Percentiles rank a stretch among this genome's conserved stretches.
Evolutionary conservation across 1,140 invertebrate species (phyloP).

Genomic region (Euglossa dilemma): DNA sequence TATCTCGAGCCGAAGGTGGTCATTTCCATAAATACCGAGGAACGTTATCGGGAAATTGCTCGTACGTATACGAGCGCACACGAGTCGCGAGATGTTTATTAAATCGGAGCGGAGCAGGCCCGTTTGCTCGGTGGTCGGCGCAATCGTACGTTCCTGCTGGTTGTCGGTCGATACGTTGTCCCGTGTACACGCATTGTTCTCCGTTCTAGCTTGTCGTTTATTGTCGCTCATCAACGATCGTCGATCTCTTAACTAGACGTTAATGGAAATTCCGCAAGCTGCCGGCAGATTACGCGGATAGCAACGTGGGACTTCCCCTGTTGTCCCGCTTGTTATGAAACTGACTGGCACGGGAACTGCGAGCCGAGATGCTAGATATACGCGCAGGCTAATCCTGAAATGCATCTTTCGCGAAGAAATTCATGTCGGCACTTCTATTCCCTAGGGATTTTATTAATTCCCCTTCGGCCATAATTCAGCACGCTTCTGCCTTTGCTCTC

Average conservation of each 20-base stretch:
- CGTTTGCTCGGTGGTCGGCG: neutral
- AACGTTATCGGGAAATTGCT: neutral
- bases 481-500: neutral
- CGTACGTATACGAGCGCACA: no score
- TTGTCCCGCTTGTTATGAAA: slow-evolving; percentile 49
- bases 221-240: slow-evolving; percentile 36
- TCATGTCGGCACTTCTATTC: slow-evolving; percentile 21
- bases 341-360: slow-evolving; percentile 35
- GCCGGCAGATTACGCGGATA: slow-evolving; percentile 21
- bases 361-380: slow-evolving; percentile 40
- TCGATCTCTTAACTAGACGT: slow-evolving; percentile 44
- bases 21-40: neutral
- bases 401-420: slow-evolving; percentile 35
- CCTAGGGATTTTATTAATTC: slow-evolving; percentile 11
- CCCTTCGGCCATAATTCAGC: neutral
- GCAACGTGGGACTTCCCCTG: slow-evolving; percentile 43
- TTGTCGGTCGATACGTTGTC: neutral
- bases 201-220: slow-evolving; percentile 21
- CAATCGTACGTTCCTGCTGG: neutral
- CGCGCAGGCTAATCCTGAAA: slow-evolving; percentile 33
- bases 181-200: slow-evolving; percentile 27
- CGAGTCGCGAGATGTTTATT: neutral
- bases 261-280: slow-evolving; percentile 51
- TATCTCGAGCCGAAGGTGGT: neutral
- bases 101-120: neutral